phyloP scores from a whole-genome alignment of 2,113 vertebrate genomes.

The Rhizomys pruinosus region DNA sequence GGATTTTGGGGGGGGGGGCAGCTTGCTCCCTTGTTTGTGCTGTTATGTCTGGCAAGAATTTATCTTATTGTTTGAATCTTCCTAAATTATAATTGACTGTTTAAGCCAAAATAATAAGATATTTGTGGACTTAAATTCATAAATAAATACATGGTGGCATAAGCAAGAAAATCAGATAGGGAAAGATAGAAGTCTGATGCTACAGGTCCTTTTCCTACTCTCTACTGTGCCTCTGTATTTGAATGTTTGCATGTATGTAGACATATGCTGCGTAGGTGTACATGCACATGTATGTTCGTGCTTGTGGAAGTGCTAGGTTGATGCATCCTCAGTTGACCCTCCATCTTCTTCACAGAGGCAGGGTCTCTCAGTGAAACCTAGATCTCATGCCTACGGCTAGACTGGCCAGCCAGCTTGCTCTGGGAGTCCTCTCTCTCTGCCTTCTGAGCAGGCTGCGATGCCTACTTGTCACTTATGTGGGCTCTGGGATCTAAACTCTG shows the following conservation, averaged over 20 bases:
- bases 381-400: background rate
- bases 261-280: background rate
- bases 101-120: slow-evolving; percentile 30
- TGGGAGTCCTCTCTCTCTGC: background rate
- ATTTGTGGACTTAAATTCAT: background rate
- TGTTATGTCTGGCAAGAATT: background rate
- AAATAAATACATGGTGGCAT: background rate
- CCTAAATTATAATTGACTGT: background rate
- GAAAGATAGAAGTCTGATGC: background rate
- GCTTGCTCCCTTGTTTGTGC: background rate
- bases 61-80: background rate
- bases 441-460: background rate
- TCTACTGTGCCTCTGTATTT: background rate
- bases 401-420: background rate
- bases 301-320: no score
- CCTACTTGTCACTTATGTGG: background rate
- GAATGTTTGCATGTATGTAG: background rate
- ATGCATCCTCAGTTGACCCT: background rate
- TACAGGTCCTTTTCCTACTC: no score
- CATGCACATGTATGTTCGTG: background rate
- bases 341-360: background rate
- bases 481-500: background rate
- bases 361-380: background rate
- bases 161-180: background rate
- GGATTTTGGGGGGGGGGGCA: no score